phyloP scores from a whole-genome alignment of 1,140 invertebrate species.

The Bombus pascuorum region DNA sequence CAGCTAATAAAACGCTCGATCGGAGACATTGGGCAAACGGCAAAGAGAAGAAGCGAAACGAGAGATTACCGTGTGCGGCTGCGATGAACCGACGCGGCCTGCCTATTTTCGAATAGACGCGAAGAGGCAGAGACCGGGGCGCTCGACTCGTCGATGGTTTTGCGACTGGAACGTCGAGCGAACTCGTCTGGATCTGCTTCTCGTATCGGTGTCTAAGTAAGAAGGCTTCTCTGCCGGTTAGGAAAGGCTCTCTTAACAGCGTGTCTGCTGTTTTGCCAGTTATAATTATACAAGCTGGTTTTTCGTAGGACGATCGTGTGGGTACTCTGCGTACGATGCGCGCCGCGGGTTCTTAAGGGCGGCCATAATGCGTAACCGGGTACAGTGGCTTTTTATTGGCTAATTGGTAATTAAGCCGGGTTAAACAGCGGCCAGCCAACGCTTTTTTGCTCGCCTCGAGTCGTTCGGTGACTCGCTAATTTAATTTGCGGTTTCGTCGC shows the following conservation, averaged over 20 bases:
- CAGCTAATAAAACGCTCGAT: slow-evolving; percentile 20
- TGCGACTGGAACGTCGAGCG: not conserved
- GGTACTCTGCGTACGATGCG: slow-evolving; percentile 39
- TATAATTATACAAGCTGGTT: slow-evolving; percentile 79
- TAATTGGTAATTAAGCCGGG: slow-evolving; percentile 80
- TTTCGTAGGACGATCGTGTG: slow-evolving; percentile 69
- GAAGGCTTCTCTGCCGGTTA: slow-evolving; percentile 53
- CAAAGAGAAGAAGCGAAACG: slow-evolving; percentile 17
- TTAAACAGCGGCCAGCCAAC: slow-evolving; percentile 77
- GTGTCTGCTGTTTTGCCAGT: slow-evolving; percentile 73
- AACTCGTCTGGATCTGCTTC: not conserved
- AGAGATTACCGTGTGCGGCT: not conserved
- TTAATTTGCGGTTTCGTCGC: slow-evolving; percentile 81
- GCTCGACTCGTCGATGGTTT: slow-evolving; percentile 40
- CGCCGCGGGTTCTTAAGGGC: slow-evolving; percentile 58
- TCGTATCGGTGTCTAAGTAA: slow-evolving; percentile 35
- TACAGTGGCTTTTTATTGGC: slow-evolving; percentile 77
- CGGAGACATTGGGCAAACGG: not conserved
- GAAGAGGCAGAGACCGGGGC: not conserved
- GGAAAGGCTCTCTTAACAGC: slow-evolving; percentile 10
- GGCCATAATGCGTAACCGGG: slow-evolving; percentile 69
- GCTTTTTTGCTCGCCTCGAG: slow-evolving; percentile 73
- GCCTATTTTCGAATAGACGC: slow-evolving; percentile 2
- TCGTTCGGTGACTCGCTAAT: slow-evolving; percentile 76
- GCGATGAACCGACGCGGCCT: not conserved